Evolutionary conservation across 2,888 invertebrate species (phyloP), one percentile per base, ranked within the genome.

Genomic region (Diplazon laetatorius): DNA sequence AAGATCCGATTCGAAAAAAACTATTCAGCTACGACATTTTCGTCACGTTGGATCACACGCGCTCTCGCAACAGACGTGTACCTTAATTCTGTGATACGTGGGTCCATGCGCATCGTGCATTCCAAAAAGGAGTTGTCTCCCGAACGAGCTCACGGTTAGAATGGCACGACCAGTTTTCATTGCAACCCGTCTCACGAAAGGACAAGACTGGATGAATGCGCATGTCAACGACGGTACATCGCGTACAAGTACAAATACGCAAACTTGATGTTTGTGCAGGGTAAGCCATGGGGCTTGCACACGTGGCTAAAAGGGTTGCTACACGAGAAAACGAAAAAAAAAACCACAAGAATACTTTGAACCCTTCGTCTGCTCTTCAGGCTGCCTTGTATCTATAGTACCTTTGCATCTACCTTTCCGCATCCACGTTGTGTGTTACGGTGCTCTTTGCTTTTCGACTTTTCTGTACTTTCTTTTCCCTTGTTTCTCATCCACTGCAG

Each of bases 261-360:
- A n/a, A 63, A n/a, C 71, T 42, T 25, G 16, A 37, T 14, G 46
- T 50, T 35, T 46, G 50, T 59, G 74, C 69, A 69, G 65, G 63
- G 42, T 37, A 73, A 69, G 68, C 68, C 68, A 63, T 55, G 55
- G 42, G 57, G 18, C 68, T 74, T 48, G 60, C 46, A 30, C 22
- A 55, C 42, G 55, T 50, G 62, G 63, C 68, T 82, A 83, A 87
- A 87, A 86, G 82, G 83, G 82, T 84, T 83, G 84, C 82, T 80
- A 73, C 78, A 78, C 70, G n/a, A 81, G 82, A 83, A 80, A 82
- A 80, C 73, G 62, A 66, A 82, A 82, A 82, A 80, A 73, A 66
- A 57, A 75, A 63, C 63, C 60, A 69, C 68, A 76, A 80, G 82
- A 79, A 85, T 84, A 84, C 86, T 87, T 87, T 85, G 85, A 87